Evolutionary conservation across 2,888 invertebrate species (phyloP).

Genomic region (Buathra laborator): DNA sequence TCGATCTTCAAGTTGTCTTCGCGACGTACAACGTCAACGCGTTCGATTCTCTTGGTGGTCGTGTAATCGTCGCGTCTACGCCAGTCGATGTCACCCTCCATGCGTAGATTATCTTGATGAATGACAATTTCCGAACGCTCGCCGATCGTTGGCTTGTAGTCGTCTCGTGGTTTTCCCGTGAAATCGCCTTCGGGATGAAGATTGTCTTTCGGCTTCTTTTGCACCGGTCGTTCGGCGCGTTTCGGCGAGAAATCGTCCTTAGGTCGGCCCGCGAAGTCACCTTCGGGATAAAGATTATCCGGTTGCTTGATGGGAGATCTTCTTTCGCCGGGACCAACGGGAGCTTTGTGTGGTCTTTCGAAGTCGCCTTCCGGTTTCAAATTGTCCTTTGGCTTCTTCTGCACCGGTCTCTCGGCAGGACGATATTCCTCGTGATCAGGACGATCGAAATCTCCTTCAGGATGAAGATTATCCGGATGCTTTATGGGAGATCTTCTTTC

Average conservation of each 20-base stretch:
- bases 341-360: slow-evolving; percentile 85
- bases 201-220: slow-evolving; percentile 86
- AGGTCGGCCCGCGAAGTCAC: slow-evolving; percentile 86
- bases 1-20: slow-evolving; percentile 87
- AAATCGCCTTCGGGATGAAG: slow-evolving; percentile 87
- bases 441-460: slow-evolving; percentile 82
- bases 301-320: slow-evolving; percentile 81
- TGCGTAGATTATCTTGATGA: slow-evolving; percentile 89
- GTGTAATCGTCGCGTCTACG: slow-evolving; percentile 87
- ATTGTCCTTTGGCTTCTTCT: slow-evolving; percentile 86
- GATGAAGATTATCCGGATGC: slow-evolving; percentile 86
- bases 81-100: slow-evolving; percentile 88
- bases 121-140: slow-evolving; percentile 89
- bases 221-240: slow-evolving; percentile 87
- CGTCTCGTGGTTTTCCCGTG: slow-evolving; percentile 78
- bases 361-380: slow-evolving; percentile 88
- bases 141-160: slow-evolving; percentile 83
- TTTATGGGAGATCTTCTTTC: slow-evolving; percentile 86
- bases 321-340: slow-evolving; percentile 86
- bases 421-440: slow-evolving; percentile 85
- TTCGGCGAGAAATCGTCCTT: slow-evolving; percentile 87
- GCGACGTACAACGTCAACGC: slow-evolving; percentile 86
- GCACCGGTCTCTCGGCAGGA: slow-evolving; percentile 87
- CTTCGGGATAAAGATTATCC: slow-evolving; percentile 88
- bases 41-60: slow-evolving; percentile 86